Evolutionary conservation across 1,140 invertebrate species (phyloP).

Genomic region (Copidosoma floridanum): DNA sequence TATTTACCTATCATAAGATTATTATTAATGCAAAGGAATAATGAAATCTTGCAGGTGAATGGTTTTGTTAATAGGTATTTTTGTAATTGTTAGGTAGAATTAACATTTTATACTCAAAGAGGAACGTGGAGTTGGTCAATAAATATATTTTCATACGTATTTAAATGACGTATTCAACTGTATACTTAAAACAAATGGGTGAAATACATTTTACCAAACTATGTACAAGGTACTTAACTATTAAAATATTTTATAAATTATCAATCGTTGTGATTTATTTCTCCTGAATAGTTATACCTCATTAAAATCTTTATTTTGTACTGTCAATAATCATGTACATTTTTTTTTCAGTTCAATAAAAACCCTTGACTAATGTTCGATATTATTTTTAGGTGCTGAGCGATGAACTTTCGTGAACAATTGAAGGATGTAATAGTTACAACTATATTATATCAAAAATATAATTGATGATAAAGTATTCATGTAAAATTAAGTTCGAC

Average conservation of each 20-base stretch:
- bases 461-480: too few species aligned
- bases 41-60: constrained; percentile 12
- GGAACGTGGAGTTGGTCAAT: background rate
- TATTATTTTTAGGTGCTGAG: too few species aligned
- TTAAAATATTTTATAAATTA: constrained; percentile 25
- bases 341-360: background rate
- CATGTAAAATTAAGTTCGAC: too few species aligned
- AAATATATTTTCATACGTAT: background rate
- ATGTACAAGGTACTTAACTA: constrained; percentile 25
- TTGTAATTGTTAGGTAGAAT: constrained; percentile 7
- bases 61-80: constrained; percentile 21
- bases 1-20: background rate
- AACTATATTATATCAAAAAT: too few species aligned
- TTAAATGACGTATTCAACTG: background rate
- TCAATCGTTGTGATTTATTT: too few species aligned
- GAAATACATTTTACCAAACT: constrained; percentile 14
- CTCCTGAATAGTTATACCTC: too few species aligned
- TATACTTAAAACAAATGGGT: constrained; percentile 3
- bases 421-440: too few species aligned
- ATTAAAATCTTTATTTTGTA: background rate
- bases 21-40: constrained; percentile 1
- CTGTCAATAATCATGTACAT: background rate
- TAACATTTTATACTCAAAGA: constrained; percentile 6
- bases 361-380: too few species aligned
- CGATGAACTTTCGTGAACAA: too few species aligned